Percentiles rank a stretch among this genome's conserved stretches.
Conservation (phyloP, 2,113 vertebrate species). For the Redunca redunca region DNA sequence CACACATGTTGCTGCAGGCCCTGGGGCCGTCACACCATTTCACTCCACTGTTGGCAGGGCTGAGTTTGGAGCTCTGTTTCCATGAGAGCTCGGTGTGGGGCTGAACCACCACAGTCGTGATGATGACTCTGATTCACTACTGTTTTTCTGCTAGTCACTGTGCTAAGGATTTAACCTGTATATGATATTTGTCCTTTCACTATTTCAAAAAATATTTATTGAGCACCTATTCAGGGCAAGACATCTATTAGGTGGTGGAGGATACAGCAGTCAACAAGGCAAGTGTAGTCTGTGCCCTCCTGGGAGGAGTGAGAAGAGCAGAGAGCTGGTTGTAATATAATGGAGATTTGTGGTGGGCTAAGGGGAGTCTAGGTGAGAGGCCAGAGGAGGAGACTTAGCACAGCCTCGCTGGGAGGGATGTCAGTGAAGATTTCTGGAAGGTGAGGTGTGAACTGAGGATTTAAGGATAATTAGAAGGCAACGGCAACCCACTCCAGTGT, state of each 20-base stretch:
- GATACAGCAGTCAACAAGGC: not conserved
- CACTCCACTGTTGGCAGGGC: too few relatives aligned
- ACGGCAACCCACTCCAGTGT: too few relatives aligned
- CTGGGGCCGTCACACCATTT: not conserved
- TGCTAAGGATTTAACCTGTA: not conserved
- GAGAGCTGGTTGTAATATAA: not conserved
- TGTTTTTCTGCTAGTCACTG: not conserved
- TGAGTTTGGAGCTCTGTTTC: not conserved
- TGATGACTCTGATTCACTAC: too few relatives aligned
- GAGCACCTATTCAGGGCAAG: not conserved
- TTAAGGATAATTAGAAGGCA: not conserved
- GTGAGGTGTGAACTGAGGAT: not conserved
- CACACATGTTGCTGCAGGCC: not conserved
- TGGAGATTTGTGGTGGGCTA: accelerated
- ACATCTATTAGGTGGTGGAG: not conserved
- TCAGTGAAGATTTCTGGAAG: not conserved
- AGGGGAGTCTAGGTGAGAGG: not conserved
- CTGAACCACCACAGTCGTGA: not conserved
- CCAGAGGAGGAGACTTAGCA: not conserved
- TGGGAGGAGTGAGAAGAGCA: not conserved
- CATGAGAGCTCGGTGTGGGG: not conserved
- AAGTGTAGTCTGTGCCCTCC: not conserved
- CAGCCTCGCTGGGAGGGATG: not conserved
- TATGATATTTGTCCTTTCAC: not conserved
- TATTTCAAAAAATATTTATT: not conserved